Conservation (phyloP, 2,888 invertebrate genomes). For the Andrena haemorrhoa region DNA sequence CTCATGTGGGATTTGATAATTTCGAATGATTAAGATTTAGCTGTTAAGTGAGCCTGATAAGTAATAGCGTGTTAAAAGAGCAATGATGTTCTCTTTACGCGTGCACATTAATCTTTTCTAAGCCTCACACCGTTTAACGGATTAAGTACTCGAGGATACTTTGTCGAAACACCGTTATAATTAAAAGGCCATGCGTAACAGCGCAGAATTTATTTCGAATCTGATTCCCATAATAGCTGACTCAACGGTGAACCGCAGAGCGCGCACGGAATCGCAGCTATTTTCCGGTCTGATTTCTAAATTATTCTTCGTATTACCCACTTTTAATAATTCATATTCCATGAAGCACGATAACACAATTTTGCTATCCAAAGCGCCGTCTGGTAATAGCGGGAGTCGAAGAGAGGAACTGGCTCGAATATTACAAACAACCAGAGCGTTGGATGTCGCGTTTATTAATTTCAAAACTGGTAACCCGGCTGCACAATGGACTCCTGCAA, state of each 20-base stretch:
- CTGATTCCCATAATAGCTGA: background rate
- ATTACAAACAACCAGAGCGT: background rate
- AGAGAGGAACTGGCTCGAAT: background rate
- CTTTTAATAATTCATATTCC: conserved; percentile 8
- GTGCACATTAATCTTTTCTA: too few relatives aligned
- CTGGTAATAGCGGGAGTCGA: background rate
- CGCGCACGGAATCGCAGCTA: conserved; percentile 16
- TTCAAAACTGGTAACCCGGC: too few relatives aligned
- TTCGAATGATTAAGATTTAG: too few relatives aligned
- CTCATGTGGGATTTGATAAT: too few relatives aligned
- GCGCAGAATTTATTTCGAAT: background rate
- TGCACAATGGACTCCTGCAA: background rate
- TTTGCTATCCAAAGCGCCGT: background rate
- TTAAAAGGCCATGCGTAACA: background rate
- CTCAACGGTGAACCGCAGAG: background rate
- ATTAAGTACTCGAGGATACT: background rate
- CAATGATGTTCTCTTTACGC: too few relatives aligned
- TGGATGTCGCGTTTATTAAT: background rate
- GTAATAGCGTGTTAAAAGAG: too few relatives aligned
- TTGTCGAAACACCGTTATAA: background rate
- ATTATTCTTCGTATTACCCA: conserved; percentile 2
- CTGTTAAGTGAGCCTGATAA: too few relatives aligned
- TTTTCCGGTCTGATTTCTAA: conserved; percentile 32
- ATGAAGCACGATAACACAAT: background rate
- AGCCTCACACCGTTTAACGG: too few relatives aligned